Base-by-base conservation (phyloP, 1,140 invertebrate genomes). In the Drosophila miranda region DNA sequence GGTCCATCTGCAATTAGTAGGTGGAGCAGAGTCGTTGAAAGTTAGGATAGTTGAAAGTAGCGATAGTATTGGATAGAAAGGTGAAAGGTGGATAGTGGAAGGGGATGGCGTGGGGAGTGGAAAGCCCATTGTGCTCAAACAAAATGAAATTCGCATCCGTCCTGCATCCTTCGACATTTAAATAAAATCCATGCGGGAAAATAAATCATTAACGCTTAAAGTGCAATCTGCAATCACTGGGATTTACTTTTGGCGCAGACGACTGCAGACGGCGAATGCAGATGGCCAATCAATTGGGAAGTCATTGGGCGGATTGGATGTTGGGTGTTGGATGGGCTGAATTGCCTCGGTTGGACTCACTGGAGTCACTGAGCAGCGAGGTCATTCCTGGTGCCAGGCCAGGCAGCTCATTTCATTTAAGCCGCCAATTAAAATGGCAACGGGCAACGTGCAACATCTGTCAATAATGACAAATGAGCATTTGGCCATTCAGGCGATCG, bases 1-100 rank as follows among this genome's bases (percentile, higher is more conserved):
- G 89, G 86, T 61, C 80, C 89, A 91, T 91, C 89, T 90, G 90
- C 52, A 90, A 91, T 86, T 72, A 64, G 80, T 75, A 78, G 51
- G 75, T 87, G 74, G 69, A 86, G 82, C 81, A 87, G 74, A 87
- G 74, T 75, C 71, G 71, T 67, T 63, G 57, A 72, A 69, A 72
- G 55, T 71, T 60, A 66, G 45, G 74, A 83, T 43, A 78, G 59
- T 46, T 58, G 63, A 55, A 43, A 63, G 43, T 77, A 16, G 55
- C 54, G 46, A 64, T 71, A 60, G 55, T 58, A 45, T 38, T 56
- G 21, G 54, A 54, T 21, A 55, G 55, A 21, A 23, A 71, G 43
- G 53, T 51, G 9, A 11, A 28, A 11, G 43, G 30, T 14, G 41
- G 52, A 30, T 2, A 30, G 30, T 9, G 30, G 30, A 11, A 34